Evolutionary conservation across 2,888 invertebrate genomes (phyloP), one percentile per base, ranked within the genome.

Genomic region (Catocala fraxini): DNA sequence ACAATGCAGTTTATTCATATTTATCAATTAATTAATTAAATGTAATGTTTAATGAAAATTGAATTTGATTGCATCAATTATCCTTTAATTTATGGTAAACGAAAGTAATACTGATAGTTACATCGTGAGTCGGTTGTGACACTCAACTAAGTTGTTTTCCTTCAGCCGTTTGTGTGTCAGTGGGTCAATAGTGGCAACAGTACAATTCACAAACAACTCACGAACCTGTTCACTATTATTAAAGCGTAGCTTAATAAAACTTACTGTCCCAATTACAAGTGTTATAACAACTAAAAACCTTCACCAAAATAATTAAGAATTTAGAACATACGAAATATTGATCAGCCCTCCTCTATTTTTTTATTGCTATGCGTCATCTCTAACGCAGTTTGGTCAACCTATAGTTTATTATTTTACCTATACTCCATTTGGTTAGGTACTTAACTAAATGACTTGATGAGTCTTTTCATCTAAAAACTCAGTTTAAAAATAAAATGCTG

Each of bases 131-230:
- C 60, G 80, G 76, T 80, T 82, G 83, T 81, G 84, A 86, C 90
- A 90, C 88, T 88, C 88, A 81, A 88, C 82, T 73, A 82, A 89
- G 87, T 89, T 81, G 92, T 91, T 92, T 88, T 91, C 92, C 91
- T 92, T 92, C 89, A 79, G 65, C 70, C 67, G 80, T 88, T 90
- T 83, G 83, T 93, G 87, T 89, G 93, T 91, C 89, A 93, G 89
- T 93, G 64, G 93, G 93, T 92, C 93, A 93, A 91, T 92, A 92
- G 87, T 91, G 88, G 87, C 89, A 85, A 84, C 85, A 84, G 82
- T 83, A 85, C 81, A 80, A 86, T 87, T 90, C 84, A 88, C 89
- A 86, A 88, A 87, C 89, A 81, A 84, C 85, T 87, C 85, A 85
- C 82, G 83, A 88, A 89, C 90, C 87, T 89, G 89, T 86, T 88